Conservation (phyloP, 2,888 invertebrate genomes). For the Hemicrepidius hirtus region DNA sequence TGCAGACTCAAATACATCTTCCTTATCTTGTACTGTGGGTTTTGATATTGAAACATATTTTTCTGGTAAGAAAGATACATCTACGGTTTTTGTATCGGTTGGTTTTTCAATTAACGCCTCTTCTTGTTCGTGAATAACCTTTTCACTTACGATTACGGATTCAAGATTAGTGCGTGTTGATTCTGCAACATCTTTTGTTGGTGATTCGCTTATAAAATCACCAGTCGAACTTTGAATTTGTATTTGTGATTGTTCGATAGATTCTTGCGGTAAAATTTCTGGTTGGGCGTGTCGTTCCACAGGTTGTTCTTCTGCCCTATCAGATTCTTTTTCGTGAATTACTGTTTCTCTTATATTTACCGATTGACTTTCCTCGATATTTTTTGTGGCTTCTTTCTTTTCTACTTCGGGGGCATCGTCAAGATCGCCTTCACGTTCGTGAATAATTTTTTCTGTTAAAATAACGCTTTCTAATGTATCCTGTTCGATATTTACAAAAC, state of each 20-base stretch:
- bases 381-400: conserved; percentile 68
- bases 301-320: conserved; percentile 66
- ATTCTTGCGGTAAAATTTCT: conserved; percentile 62
- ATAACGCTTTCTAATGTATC: conserved; percentile 71
- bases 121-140: conserved; percentile 72
- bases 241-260: conserved; percentile 59
- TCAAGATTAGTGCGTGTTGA: conserved; percentile 66
- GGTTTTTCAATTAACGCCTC: conserved; percentile 65
- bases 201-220: conserved; percentile 69
- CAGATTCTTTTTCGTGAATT: conserved; percentile 63
- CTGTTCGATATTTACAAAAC: conserved; percentile 66
- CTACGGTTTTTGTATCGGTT: conserved; percentile 69
- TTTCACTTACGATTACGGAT: conserved; percentile 72
- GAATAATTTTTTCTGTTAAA: conserved; percentile 69
- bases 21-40: conserved; percentile 68
- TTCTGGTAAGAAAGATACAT: conserved; percentile 70
- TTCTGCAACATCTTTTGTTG: conserved; percentile 71
- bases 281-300: conserved; percentile 70
- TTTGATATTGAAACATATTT: conserved; percentile 69
- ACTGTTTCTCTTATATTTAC: conserved; percentile 66
- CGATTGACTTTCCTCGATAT: conserved; percentile 69
- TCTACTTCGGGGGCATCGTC: conserved; percentile 63
- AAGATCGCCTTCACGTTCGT: conserved; percentile 72
- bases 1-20: conserved; percentile 62
- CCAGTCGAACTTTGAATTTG: conserved; percentile 58